These are phyloP conservation scores for Oophaga pumilio DNA, from an alignment of 2,113 vertebrate genomes.

Conservation along the genomic window DNA sequence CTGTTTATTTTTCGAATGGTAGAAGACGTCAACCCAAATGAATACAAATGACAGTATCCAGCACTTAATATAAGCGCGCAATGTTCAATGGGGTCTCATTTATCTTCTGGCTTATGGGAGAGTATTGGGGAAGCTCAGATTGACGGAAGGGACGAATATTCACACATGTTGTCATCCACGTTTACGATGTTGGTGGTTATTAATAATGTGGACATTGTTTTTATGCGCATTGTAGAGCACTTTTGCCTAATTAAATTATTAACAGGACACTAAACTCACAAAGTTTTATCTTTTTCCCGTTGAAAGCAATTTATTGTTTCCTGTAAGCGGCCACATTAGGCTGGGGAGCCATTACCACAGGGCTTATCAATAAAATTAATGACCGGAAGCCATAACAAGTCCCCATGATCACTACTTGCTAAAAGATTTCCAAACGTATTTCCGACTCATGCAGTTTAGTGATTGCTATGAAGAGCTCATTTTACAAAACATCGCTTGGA, in stretches of 20 bases:
- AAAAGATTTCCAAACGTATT: no score
- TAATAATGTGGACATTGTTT: no score
- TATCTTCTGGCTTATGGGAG: background rate
- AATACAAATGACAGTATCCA: conserved; percentile 43
- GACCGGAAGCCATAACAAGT: no score
- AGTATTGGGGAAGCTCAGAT: background rate
- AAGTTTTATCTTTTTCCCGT: background rate
- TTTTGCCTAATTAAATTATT: background rate
- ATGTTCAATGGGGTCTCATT: background rate
- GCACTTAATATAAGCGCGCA: background rate
- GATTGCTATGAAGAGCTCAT: no score
- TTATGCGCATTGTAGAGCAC: no score
- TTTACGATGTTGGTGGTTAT: background rate
- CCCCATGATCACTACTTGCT: no score
- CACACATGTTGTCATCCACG: background rate
- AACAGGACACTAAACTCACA: background rate
- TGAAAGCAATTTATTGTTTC: background rate
- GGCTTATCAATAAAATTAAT: no score
- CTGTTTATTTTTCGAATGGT: conserved; percentile 48
- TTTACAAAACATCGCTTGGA: no score
- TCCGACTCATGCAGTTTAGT: no score
- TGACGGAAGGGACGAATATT: background rate
- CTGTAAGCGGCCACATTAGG: background rate
- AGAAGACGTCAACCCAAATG: conserved; percentile 43
- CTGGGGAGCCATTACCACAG: no score